Evolutionary conservation across 2,113 vertebrate species (phyloP).

Genomic region (Ciconia boyciana): DNA sequence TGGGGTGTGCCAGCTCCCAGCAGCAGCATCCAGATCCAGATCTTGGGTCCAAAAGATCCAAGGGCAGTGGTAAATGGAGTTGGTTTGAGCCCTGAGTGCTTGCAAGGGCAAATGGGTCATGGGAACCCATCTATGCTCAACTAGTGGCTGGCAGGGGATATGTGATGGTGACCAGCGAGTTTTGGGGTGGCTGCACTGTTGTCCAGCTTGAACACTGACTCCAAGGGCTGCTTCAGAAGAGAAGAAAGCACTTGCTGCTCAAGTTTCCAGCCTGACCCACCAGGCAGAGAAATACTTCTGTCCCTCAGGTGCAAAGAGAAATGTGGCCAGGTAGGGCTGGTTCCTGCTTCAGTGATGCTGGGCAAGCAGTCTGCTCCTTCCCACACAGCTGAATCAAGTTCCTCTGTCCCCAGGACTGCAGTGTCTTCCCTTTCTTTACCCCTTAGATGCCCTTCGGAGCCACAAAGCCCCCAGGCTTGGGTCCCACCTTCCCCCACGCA

Average conservation of each 20-base stretch:
- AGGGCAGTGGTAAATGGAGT: rapidly evolving
- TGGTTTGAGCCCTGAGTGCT: neutral
- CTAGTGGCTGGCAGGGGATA: neutral
- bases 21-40: neutral
- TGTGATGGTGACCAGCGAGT: neutral
- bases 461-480: neutral
- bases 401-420: neutral
- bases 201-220: neutral
- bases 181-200: neutral
- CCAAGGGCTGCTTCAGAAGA: neutral
- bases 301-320: neutral
- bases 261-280: neutral
- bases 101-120: neutral
- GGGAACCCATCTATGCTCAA: neutral
- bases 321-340: neutral
- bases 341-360: neutral
- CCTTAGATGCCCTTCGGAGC: rapidly evolving
- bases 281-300: rapidly evolving
- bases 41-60: neutral
- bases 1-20: neutral
- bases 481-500: rapidly evolving
- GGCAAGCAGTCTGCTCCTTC: neutral
- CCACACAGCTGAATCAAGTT: rapidly evolving
- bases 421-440: neutral
- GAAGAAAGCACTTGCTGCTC: neutral